A percentile compares a stretch with the other conserved stretches of the same genome.
phyloP scores from a whole-genome alignment of 1,140 invertebrate species.

The Rhopalosiphum padi region DNA sequence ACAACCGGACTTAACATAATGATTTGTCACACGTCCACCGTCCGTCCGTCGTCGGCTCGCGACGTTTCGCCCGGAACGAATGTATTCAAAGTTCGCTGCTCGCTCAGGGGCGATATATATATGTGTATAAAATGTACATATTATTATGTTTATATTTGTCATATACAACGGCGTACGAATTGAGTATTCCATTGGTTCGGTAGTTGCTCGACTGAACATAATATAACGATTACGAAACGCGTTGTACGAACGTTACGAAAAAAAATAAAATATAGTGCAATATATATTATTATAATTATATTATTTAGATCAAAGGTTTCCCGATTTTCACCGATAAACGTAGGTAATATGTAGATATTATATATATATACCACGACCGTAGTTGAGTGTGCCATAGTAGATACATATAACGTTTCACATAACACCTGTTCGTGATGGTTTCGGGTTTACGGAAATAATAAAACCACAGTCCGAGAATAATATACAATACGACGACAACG shows the following conservation, averaged over 20 bases:
- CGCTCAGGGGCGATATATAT: neutral
- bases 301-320: neutral
- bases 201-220: neutral
- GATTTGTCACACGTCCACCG: conserved; percentile 54
- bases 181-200: conserved; percentile 1
- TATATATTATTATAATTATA: neutral
- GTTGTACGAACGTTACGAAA: neutral
- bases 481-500: neutral
- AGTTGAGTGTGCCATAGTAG: neutral
- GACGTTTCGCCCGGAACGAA: conserved; percentile 55
- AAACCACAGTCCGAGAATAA: neutral
- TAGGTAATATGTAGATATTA: neutral
- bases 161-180: neutral
- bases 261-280: neutral
- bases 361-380: neutral
- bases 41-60: conserved; percentile 18
- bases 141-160: neutral
- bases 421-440: neutral
- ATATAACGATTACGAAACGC: neutral
- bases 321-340: neutral
- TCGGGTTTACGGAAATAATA: neutral
- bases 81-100: conserved; percentile 42
- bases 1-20: conserved; percentile 46
- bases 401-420: neutral
- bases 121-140: too few relatives aligned